Base-by-base conservation (phyloP, 2,113 vertebrate species). In the Mungos mungo region DNA sequence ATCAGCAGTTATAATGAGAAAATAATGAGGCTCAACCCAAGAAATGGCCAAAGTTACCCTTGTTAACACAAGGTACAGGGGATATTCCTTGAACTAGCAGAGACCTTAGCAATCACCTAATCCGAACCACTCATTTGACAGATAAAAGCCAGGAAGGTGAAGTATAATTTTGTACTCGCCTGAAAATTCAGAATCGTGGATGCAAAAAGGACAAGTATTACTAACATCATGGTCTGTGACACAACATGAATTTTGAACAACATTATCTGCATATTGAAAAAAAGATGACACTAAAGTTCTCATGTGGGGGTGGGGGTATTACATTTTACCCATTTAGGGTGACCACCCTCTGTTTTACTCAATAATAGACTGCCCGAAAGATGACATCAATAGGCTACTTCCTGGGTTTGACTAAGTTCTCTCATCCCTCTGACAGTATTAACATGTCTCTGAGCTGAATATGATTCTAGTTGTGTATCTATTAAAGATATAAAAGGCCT, bases 1-100 rank as follows among this genome's bases (percentile, higher is more conserved):
- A 47, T 95, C 16, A 88, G 41, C 7, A 90, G n/a, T 41, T 25
- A 35, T 80, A 85, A 96, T 82, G 77, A 96, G 86, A 93, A 96
- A 91, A 95, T 57, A 92, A 95, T 14, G n/a, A 95, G 15, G 76
- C 35, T 72, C 83, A 72, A 18, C 41, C 0, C 66, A 41, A 69
- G 83, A 93, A 96, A 90, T 47, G 74, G 69, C 35, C 60, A 88
- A 76, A 83, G 81, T 81, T 57, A 88, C 84, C 50, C 47, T 92
- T 81, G 60, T 87, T 88, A 96, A 72, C 50, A 85, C 81, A 92
- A 85, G 82, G 41, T 83, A 5, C 47, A 35, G 80, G n/a, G 8
- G 41, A 47, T 72, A 38, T 45, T 93, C 52, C 72, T 89, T 92
- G 88, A 88, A 71, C 45, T 86, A 47, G 57, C 47, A 84, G 57